Evolutionary conservation across 2,888 invertebrate species (phyloP).

Genomic region (Latrodectus hesperus): DNA sequence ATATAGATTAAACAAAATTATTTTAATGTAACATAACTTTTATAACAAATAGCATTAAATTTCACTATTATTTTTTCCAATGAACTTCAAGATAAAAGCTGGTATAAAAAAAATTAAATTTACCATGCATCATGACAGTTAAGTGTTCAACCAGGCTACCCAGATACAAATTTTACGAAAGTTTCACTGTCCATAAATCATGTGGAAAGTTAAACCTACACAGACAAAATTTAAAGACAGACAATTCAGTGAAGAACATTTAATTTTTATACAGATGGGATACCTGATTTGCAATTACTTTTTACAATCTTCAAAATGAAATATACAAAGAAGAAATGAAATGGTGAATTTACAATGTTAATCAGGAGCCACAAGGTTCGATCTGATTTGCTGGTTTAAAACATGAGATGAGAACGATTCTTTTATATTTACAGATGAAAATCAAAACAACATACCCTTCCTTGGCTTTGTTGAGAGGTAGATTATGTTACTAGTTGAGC

Average conservation of each 20-base stretch:
- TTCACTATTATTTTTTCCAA: no score
- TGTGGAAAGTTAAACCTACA: slow-evolving; percentile 22
- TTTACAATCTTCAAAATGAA: slow-evolving; percentile 58
- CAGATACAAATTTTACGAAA: neutral
- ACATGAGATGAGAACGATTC: slow-evolving; percentile 37
- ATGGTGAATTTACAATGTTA: slow-evolving; percentile 65
- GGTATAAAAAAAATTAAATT: no score
- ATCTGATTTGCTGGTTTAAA: slow-evolving; percentile 33
- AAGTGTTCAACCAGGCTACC: no score
- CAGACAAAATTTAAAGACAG: slow-evolving; percentile 35
- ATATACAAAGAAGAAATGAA: slow-evolving; percentile 58
- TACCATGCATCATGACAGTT: no score
- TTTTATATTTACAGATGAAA: slow-evolving; percentile 60
- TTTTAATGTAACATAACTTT: no score
- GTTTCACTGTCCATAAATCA: neutral
- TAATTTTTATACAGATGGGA: slow-evolving; percentile 33
- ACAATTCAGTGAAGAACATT: slow-evolving; percentile 49
- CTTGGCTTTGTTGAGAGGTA: slow-evolving; percentile 41
- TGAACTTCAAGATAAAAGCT: no score
- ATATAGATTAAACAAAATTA: no score
- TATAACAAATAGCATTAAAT: no score
- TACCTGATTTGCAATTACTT: slow-evolving; percentile 46
- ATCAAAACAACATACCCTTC: slow-evolving; percentile 16
- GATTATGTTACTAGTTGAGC: slow-evolving; percentile 50
- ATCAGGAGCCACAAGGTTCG: slow-evolving; percentile 52